A percentile compares a stretch with the other conserved stretches of the same genome.
Conservation (phyloP, 2,113 vertebrate species). For the Nycticryphes semicollaris region DNA sequence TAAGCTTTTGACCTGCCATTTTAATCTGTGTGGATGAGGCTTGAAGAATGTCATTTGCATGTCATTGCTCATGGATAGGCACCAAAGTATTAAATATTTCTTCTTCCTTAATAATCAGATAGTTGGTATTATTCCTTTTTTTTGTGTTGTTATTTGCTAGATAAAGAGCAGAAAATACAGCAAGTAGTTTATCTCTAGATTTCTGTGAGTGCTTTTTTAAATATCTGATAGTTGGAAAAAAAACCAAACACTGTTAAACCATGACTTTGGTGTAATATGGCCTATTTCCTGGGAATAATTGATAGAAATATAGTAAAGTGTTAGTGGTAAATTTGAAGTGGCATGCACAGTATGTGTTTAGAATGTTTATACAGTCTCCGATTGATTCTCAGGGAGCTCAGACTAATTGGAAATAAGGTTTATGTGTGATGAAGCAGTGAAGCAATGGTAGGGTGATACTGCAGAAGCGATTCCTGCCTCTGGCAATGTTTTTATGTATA, state of each 20-base stretch:
- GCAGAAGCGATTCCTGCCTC: constrained; percentile 16
- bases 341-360: constrained; percentile 54
- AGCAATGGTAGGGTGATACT: constrained; percentile 23
- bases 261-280: background rate
- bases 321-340: constrained; percentile 65
- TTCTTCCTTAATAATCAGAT: background rate
- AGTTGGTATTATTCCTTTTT: background rate
- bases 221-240: background rate
- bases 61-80: background rate
- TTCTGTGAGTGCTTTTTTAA: background rate
- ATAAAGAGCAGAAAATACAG: constrained; percentile 26
- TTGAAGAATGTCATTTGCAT: background rate
- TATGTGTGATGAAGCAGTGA: constrained; percentile 9
- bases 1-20: background rate
- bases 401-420: constrained; percentile 70
- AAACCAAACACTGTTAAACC: background rate
- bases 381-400: constrained; percentile 45
- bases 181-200: background rate
- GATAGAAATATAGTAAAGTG: constrained; percentile 54
- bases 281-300: constrained; percentile 34
- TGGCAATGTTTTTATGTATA: constrained; percentile 32
- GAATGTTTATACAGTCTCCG: constrained; percentile 49
- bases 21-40: background rate
- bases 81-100: background rate
- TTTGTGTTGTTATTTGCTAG: background rate